phyloP scores from a whole-genome alignment of 2,888 invertebrate species.

The Drosophila melanosoma region DNA sequence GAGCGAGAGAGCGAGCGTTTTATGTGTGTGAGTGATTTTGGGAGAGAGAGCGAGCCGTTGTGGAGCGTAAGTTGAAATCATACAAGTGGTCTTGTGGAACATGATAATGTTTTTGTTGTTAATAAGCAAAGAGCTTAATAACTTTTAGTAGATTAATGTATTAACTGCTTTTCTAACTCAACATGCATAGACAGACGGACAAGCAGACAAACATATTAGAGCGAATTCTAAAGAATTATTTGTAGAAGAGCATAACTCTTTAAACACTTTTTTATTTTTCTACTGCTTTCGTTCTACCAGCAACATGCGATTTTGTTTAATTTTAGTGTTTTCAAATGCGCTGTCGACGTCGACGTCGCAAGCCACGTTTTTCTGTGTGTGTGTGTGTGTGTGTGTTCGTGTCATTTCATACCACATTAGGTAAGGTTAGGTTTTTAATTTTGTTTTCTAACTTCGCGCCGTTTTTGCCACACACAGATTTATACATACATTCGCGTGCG shows the following conservation, averaged over 20 bases:
- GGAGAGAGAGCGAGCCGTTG: slow-evolving; percentile 47
- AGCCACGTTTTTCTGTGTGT: slow-evolving; percentile 67
- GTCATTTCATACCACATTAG: slow-evolving; percentile 77
- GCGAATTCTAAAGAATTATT: not conserved
- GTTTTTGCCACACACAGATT: slow-evolving; percentile 16
- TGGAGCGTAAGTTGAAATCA: slow-evolving; percentile 71
- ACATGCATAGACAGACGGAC: not conserved
- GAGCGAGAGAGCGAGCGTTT: slow-evolving; percentile 9
- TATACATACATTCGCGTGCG: not conserved
- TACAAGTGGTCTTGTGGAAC: slow-evolving; percentile 74
- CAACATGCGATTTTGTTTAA: slow-evolving; percentile 40
- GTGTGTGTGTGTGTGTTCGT: slow-evolving; percentile 44
- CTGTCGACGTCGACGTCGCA: slow-evolving; percentile 20
- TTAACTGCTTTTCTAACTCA: slow-evolving; percentile 12
- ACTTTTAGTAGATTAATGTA: slow-evolving; percentile 39
- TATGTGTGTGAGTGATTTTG: slow-evolving; percentile 4
- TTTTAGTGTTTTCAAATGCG: slow-evolving; percentile 56
- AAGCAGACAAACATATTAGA: not conserved
- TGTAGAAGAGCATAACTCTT: slow-evolving; percentile 10
- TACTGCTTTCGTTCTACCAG: slow-evolving; percentile 30
- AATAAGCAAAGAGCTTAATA: slow-evolving; percentile 49
- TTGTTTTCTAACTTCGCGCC: slow-evolving; percentile 64
- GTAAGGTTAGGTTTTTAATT: slow-evolving; percentile 82
- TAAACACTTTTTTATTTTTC: slow-evolving; percentile 14
- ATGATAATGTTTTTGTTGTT: slow-evolving; percentile 21